Percentiles rank a stretch among this genome's conserved stretches.
Evolutionary conservation across 2,888 invertebrate species (phyloP).

Genomic region (Phyllotreta cruciferae): DNA sequence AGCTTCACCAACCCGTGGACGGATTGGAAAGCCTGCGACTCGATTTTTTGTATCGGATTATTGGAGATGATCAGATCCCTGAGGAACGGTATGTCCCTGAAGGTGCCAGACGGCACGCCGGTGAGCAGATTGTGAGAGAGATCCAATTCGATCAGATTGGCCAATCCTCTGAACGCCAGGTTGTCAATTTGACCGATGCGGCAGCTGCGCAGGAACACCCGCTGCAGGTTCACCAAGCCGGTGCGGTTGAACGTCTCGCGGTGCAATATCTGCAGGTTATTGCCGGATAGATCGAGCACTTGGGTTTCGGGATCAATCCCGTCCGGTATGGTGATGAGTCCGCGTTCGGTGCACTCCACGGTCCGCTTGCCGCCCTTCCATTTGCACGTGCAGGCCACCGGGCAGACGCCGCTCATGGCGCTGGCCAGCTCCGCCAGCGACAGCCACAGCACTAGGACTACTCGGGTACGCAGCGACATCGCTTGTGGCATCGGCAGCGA

Average conservation of each 20-base stretch:
- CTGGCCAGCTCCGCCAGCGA: background rate
- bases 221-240: constrained; percentile 84
- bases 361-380: constrained; percentile 95
- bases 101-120: constrained; percentile 79
- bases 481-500: constrained; percentile 18
- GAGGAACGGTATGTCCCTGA: constrained; percentile 80
- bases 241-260: constrained; percentile 82
- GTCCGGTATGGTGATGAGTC: constrained; percentile 83
- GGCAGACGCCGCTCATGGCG: constrained; percentile 69
- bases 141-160: constrained; percentile 89
- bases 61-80: constrained; percentile 81
- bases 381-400: constrained; percentile 84
- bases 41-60: constrained; percentile 84
- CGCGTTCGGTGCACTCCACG: constrained; percentile 86
- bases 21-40: constrained; percentile 75
- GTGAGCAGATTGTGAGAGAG: constrained; percentile 84
- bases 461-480: constrained; percentile 20
- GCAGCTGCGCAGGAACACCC: constrained; percentile 83
- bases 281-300: constrained; percentile 88
- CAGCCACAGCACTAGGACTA: constrained; percentile 29
- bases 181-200: constrained; percentile 86
- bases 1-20: constrained; percentile 81
- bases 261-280: constrained; percentile 83
- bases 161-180: constrained; percentile 83
- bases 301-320: constrained; percentile 88